phyloP scores from a whole-genome alignment of 2,888 invertebrate species.

The Drosophila mulleri region DNA sequence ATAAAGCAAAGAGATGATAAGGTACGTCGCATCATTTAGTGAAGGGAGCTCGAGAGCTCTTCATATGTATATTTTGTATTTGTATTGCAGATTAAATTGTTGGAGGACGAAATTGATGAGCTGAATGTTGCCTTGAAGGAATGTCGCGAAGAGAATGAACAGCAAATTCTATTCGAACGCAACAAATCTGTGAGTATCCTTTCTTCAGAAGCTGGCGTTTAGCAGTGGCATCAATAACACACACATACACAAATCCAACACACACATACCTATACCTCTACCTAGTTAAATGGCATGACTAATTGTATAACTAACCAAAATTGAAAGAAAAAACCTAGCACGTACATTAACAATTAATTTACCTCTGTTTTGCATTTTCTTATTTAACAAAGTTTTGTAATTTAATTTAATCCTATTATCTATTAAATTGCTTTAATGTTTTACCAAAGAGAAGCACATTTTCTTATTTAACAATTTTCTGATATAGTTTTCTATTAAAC shows the following conservation, averaged over 20 bases:
- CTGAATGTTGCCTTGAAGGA: conserved; percentile 88
- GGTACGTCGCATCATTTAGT: conserved; percentile 52
- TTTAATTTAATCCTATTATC: conserved; percentile 18
- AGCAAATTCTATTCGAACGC: conserved; percentile 86
- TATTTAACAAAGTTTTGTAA: conserved; percentile 28
- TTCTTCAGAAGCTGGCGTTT: conserved; percentile 70
- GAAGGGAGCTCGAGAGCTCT: background rate
- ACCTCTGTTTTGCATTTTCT: conserved; percentile 19
- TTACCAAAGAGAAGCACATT: conserved; percentile 11
- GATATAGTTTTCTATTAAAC: conserved; percentile 41
- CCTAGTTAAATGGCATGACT: conserved; percentile 22
- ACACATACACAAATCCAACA: conserved; percentile 1
- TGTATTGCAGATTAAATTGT: conserved; percentile 86
- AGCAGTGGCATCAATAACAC: conserved; percentile 69
- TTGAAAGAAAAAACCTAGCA: conserved; percentile 17
- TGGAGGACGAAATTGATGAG: conserved; percentile 91
- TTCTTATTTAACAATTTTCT: conserved; percentile 26
- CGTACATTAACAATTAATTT: conserved; percentile 21
- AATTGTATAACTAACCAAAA: conserved; percentile 42
- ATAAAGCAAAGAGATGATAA: conserved; percentile 83
- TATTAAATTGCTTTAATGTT: conserved; percentile 34
- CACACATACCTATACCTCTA: background rate
- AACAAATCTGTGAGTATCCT: conserved; percentile 87
- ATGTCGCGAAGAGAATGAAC: conserved; percentile 86
- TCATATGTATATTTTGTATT: background rate